These are phyloP conservation scores for Hystrix cristata DNA, from an alignment of 2,113 vertebrate genomes.

Conservation along the genomic window DNA sequence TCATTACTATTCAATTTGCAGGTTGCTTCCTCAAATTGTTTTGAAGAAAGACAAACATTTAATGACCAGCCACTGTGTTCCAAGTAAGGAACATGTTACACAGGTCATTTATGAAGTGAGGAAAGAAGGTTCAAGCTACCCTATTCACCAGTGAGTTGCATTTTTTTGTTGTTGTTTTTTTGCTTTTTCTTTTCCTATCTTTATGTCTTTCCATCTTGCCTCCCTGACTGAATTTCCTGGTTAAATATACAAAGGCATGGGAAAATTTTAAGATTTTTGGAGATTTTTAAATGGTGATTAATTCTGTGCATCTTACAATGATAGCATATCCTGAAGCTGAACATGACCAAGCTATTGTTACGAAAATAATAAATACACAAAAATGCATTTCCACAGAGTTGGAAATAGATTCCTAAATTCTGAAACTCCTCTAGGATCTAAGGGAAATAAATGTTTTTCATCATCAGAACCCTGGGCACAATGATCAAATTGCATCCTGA, in stretches of 20 bases:
- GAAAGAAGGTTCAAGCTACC: background rate
- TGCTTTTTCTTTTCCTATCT: background rate
- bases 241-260: background rate
- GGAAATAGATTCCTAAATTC: background rate
- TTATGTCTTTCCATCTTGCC: background rate
- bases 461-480: background rate
- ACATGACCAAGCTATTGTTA: background rate
- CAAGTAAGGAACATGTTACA: background rate
- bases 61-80: background rate
- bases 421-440: background rate
- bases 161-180: background rate
- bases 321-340: constrained; percentile 8
- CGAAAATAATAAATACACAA: constrained; percentile 56
- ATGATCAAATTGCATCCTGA: background rate
- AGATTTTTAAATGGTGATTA: constrained; percentile 19
- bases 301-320: constrained; percentile 52
- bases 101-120: background rate
- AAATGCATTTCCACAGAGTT: constrained; percentile 19
- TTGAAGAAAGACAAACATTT: constrained; percentile 49
- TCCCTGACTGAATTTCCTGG: background rate
- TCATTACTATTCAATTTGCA: constrained; percentile 29
- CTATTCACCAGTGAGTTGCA: no score
- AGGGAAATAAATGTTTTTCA: constrained; percentile 45
- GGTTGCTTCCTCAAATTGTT: constrained; percentile 21
- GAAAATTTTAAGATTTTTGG: background rate